phyloP scores from a whole-genome alignment of 2,888 invertebrate genomes.

The Spisula solida region DNA sequence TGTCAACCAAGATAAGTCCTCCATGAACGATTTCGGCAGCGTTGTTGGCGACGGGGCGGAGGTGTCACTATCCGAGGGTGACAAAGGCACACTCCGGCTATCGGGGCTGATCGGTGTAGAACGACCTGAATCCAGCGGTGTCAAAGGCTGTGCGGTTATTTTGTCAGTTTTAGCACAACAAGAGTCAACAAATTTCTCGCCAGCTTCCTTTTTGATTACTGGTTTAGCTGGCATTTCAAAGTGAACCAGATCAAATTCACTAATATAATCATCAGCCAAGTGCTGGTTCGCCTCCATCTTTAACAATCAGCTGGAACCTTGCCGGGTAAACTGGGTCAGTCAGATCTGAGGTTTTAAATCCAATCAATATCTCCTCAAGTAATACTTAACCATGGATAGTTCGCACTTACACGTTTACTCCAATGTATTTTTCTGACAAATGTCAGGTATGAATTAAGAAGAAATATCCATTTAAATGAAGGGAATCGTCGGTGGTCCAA shows the following conservation, averaged over 20 bases:
- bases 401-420: slow-evolving; percentile 23
- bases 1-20: slow-evolving; percentile 79
- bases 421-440: slow-evolving; percentile 57
- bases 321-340: slow-evolving; percentile 72
- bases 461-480: slow-evolving; percentile 65
- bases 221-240: slow-evolving; percentile 78
- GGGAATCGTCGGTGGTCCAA: slow-evolving; percentile 81
- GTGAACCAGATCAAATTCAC: slow-evolving; percentile 83
- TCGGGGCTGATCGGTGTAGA: slow-evolving; percentile 74
- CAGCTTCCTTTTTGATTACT: slow-evolving; percentile 75
- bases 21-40: slow-evolving; percentile 74
- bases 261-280: slow-evolving; percentile 83
- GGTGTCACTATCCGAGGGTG: slow-evolving; percentile 74
- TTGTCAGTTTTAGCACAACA: slow-evolving; percentile 70
- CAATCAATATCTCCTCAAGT: slow-evolving; percentile 40
- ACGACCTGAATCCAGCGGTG: slow-evolving; percentile 72
- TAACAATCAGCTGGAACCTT: slow-evolving; percentile 76
- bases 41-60: slow-evolving; percentile 70
- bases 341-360: slow-evolving; percentile 45
- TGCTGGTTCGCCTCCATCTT: slow-evolving; percentile 80
- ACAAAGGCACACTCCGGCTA: slow-evolving; percentile 78
- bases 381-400: slow-evolving; percentile 30
- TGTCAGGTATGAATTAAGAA: slow-evolving; percentile 62
- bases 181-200: slow-evolving; percentile 69
- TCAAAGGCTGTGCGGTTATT: slow-evolving; percentile 57